phyloP scores from a whole-genome alignment of 2,888 invertebrate genomes.

The Tipula vernalis region DNA sequence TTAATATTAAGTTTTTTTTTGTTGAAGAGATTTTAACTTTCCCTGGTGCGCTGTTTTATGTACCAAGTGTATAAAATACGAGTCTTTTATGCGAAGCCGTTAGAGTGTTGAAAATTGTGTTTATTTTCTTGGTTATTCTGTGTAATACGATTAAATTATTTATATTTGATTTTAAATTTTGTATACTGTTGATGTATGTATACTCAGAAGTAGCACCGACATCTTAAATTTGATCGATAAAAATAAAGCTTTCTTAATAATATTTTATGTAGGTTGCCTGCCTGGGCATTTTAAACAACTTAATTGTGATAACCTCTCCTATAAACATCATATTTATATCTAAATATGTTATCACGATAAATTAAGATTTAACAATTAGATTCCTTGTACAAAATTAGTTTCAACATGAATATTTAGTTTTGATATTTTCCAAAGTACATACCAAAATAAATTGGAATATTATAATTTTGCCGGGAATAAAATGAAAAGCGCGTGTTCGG shows the following conservation, averaged over 20 bases:
- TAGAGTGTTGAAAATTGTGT: neutral
- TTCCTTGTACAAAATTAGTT: neutral
- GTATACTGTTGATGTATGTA: neutral
- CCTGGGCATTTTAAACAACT: neutral
- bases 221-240: neutral
- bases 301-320: neutral
- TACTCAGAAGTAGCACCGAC: neutral
- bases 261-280: neutral
- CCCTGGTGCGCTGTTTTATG: neutral
- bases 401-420: neutral
- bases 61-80: neutral
- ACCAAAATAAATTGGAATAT: neutral
- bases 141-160: neutral
- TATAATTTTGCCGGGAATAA: neutral
- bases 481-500: neutral
- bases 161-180: neutral
- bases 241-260: neutral
- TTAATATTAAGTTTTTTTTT: neutral
- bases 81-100: neutral
- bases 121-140: neutral
- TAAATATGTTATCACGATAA: no score
- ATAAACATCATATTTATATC: neutral
- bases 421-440: neutral
- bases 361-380: neutral
- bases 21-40: neutral